Evolutionary conservation across 2,888 invertebrate species (phyloP), one percentile per base, ranked within the genome.

Genomic region (Agrilus biguttatus): DNA sequence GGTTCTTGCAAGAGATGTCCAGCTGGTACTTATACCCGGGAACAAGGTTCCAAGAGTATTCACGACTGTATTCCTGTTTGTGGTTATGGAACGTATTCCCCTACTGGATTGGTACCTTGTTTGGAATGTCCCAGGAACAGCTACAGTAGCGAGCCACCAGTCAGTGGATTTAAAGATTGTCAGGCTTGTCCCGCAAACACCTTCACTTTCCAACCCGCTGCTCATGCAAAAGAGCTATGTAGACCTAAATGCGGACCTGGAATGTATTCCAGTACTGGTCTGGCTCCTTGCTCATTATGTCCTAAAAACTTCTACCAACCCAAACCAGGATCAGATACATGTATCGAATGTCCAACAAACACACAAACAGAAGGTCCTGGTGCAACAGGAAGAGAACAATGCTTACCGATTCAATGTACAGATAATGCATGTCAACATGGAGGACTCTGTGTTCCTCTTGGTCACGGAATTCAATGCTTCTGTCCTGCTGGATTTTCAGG

Each of bases 401-500:
- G 95, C 63, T 77, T 83, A 48, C 78, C 83, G 2, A 83, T 93
- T 1, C 83, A 86, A 52, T 95, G 95, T 55, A 82, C 84, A 0
- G 87, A 88, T 50, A 84, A 78, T 44, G 81, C 86, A 44, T 93
- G 93, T 56, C 85, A 89, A 64, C 91, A 92, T 56, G 91, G 91
- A 3, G 92, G 92, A 8, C 70, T 91, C 1, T 92, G 92, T 60
- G 78, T 90, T 7, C 86, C 90, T 1, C 83, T 88, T 75, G 69
- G 87, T 35, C 92, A 92, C 53, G 82, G 82, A 40, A 74, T 90
- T 37, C 89, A 89, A 61, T 93, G 93, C 61, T 87, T 89, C 69
- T 93, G 93, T 55, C 91, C 92, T 0, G 91, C 91, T 55, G 92
- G 92, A 42, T 95, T 92, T 67, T 89, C 90, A 0, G 95, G 95